These are phyloP conservation scores for Patiria pectinifera DNA, from an alignment of 53 echinoderm and acorn worm species.

Conservation along the genomic window DNA sequence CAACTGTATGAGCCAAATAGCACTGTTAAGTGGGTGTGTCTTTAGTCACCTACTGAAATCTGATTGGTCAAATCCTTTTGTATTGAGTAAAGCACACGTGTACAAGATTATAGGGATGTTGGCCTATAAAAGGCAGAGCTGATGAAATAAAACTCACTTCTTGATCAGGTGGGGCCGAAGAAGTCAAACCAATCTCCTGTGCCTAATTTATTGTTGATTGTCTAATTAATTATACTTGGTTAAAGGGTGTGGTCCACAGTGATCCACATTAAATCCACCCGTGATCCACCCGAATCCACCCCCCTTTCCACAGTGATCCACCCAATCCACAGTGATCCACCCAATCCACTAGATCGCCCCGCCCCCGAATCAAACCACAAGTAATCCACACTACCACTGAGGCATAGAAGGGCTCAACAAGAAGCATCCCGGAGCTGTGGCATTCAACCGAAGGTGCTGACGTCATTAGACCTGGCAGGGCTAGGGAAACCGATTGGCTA, in stretches of 20 bases:
- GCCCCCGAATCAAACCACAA: neutral
- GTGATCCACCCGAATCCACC: neutral
- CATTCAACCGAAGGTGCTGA: conserved; percentile 3
- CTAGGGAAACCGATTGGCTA: neutral
- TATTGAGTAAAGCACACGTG: neutral
- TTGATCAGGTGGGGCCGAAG: neutral
- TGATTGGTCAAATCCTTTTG: neutral
- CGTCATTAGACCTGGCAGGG: neutral
- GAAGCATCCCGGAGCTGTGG: conserved; percentile 2
- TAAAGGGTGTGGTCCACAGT: neutral
- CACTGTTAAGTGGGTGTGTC: neutral
- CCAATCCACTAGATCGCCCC: neutral
- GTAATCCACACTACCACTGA: neutral
- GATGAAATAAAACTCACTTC: neutral
- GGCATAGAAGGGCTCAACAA: neutral
- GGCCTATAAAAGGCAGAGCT: conserved; percentile 6
- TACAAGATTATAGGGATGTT: neutral
- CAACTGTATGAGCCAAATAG: no score
- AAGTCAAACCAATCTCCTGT: neutral
- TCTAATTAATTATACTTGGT: neutral
- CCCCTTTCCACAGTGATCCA: neutral
- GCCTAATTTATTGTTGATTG: neutral
- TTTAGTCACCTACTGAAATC: neutral
- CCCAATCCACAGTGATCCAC: conserved; percentile 2
- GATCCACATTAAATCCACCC: neutral